Percentiles rank a stretch among this genome's conserved stretches.
Evolutionary conservation across 1,140 invertebrate species (phyloP).

Genomic region (Anadara kagoshimensis): DNA sequence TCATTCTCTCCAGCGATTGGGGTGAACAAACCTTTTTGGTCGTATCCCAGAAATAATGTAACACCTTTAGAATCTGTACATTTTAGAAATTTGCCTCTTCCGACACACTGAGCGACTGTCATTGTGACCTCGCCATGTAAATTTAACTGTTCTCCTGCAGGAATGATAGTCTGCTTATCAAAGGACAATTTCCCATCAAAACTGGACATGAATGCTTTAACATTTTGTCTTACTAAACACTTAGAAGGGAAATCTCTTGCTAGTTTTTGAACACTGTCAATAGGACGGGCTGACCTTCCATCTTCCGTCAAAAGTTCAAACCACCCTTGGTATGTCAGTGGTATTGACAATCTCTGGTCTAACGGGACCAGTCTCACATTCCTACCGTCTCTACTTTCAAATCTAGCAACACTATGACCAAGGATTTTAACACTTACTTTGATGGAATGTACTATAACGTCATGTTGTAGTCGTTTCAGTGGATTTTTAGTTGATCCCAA

Average conservation of each 20-base stretch:
- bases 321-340: slow-evolving; percentile 91
- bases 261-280: slow-evolving; percentile 90
- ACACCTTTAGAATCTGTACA: slow-evolving; percentile 90
- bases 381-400: slow-evolving; percentile 81
- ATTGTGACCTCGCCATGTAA: slow-evolving; percentile 80
- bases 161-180: slow-evolving; percentile 79
- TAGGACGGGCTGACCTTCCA: slow-evolving; percentile 89
- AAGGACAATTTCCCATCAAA: slow-evolving; percentile 77
- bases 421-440: slow-evolving; percentile 89
- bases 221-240: slow-evolving; percentile 88
- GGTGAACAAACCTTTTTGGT: slow-evolving; percentile 92
- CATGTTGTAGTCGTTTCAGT: slow-evolving; percentile 77
- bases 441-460: slow-evolving; percentile 87
- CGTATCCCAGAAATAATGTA: slow-evolving; percentile 86
- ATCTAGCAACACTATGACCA: slow-evolving; percentile 90
- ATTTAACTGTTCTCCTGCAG: slow-evolving; percentile 87
- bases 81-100: slow-evolving; percentile 81
- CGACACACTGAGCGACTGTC: slow-evolving; percentile 24
- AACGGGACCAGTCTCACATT: slow-evolving; percentile 75
- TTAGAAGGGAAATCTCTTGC: slow-evolving; percentile 85
- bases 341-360: slow-evolving; percentile 80
- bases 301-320: slow-evolving; percentile 96
- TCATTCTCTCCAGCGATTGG: slow-evolving; percentile 92
- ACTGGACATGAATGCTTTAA: slow-evolving; percentile 82
- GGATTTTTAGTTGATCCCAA: slow-evolving; percentile 88